Percentiles rank a stretch among this genome's conserved stretches.
These are phyloP conservation scores for Mormyrops boulengeri DNA, from an alignment of 2,797 vertebrate species.

Conservation along the genomic window DNA sequence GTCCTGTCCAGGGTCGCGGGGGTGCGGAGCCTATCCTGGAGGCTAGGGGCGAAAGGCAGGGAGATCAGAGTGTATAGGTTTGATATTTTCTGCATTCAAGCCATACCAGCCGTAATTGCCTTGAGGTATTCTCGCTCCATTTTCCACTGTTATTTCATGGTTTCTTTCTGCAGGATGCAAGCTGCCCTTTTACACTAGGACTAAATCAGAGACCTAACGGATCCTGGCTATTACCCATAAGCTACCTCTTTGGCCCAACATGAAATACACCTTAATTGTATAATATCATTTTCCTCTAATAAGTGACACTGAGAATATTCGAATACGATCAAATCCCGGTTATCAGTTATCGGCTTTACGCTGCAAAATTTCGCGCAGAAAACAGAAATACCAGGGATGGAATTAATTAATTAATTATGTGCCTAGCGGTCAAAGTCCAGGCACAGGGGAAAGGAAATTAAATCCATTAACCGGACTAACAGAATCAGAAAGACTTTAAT, in stretches of 20 bases:
- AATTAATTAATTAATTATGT: slow-evolving; percentile 68
- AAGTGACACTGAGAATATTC: not conserved
- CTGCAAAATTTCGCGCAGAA: slow-evolving; percentile 60
- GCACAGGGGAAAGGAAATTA: slow-evolving; percentile 67
- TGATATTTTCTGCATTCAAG: not conserved
- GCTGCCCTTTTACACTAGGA: not conserved
- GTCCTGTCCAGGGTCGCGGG: not conserved
- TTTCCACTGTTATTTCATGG: not conserved
- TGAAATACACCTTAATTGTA: not conserved
- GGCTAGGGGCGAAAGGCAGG: not conserved
- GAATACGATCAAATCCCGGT: slow-evolving; percentile 12
- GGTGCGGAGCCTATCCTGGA: not conserved
- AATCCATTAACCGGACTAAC: slow-evolving; percentile 96
- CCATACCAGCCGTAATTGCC: not conserved
- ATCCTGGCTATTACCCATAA: not conserved
- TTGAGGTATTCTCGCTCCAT: not conserved
- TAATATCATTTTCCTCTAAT: not conserved
- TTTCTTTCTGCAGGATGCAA: not conserved
- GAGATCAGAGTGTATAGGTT: not conserved
- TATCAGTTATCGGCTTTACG: slow-evolving; percentile 37
- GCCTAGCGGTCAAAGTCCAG: slow-evolving; percentile 67
- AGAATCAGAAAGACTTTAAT: slow-evolving; percentile 86
- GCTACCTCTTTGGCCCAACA: not conserved
- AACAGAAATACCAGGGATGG: slow-evolving; percentile 45
- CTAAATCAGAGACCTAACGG: not conserved